Evolutionary conservation across 2,113 vertebrate genomes (phyloP).

Genomic region (Cyanistes caeruleus): DNA sequence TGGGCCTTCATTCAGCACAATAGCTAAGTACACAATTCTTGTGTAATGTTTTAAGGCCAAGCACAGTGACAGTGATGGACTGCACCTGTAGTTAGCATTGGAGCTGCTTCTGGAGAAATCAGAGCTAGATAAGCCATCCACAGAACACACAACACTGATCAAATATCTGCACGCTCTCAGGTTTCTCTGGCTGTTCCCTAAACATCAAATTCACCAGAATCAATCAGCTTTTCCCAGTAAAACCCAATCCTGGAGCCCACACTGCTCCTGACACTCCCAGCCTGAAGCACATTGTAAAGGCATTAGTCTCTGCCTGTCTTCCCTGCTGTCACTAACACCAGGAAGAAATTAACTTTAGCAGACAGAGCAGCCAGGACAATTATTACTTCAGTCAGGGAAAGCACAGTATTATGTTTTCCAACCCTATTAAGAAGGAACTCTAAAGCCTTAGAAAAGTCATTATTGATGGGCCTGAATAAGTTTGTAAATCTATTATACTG

Average conservation of each 20-base stretch:
- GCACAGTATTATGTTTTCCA: neutral
- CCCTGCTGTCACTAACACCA: neutral
- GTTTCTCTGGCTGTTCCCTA: neutral
- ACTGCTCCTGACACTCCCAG: neutral
- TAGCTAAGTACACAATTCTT: neutral
- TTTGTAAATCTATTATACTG: neutral
- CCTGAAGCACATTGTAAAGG: neutral
- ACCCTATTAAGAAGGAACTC: neutral
- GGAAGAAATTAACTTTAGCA: neutral
- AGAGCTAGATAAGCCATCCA: neutral
- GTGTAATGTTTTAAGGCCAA: neutral
- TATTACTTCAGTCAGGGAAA: neutral
- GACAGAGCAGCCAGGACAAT: neutral
- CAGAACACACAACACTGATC: neutral
- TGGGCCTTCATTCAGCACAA: neutral
- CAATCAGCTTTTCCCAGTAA: neutral
- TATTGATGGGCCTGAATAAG: neutral
- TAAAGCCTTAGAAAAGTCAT: neutral
- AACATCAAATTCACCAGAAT: neutral
- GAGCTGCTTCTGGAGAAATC: neutral
- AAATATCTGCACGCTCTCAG: neutral
- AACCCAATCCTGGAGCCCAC: neutral
- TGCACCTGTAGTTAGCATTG: neutral
- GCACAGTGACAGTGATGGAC: neutral
- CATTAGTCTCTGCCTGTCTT: neutral